These are phyloP conservation scores for Vulpes ferrilata DNA, from an alignment of 2,113 vertebrate species.

Conservation along the genomic window DNA sequence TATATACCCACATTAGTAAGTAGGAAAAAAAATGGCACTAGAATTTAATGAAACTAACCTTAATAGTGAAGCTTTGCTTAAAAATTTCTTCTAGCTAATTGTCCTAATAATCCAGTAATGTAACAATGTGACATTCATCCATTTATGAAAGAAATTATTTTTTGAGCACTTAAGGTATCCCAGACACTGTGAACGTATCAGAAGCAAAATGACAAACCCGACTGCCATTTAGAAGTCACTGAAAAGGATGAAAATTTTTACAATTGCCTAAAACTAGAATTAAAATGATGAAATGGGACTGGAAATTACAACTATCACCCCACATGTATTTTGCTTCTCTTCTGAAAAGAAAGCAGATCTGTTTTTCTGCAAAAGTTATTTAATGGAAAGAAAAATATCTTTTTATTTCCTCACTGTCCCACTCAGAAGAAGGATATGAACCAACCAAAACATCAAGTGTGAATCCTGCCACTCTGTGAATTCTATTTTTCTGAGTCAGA, in stretches of 20 bases:
- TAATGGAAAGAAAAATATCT: not conserved
- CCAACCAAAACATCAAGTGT: not conserved
- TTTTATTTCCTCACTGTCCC: not conserved
- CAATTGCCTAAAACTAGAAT: not conserved
- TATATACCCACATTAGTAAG: not conserved
- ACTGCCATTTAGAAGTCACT: not conserved
- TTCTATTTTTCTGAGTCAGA: not conserved
- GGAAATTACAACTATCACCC: not conserved
- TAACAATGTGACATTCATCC: not conserved
- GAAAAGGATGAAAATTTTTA: not conserved
- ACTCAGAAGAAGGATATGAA: not conserved
- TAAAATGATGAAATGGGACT: not conserved
- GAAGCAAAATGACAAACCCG: not conserved
- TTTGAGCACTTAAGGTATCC: not conserved
- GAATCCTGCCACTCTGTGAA: not conserved
- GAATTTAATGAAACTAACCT: not conserved
- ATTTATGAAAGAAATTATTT: not conserved
- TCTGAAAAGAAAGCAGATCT: not conserved
- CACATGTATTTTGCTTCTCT: not conserved
- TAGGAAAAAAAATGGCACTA: not conserved
- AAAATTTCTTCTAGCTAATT: slow-evolving; percentile 44
- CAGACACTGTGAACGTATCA: not conserved
- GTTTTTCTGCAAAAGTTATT: not conserved
- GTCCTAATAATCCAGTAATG: not conserved
- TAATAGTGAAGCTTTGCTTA: not conserved